phyloP scores from a whole-genome alignment of 2,797 vertebrate genomes.

The Phalloptychus januarius region DNA sequence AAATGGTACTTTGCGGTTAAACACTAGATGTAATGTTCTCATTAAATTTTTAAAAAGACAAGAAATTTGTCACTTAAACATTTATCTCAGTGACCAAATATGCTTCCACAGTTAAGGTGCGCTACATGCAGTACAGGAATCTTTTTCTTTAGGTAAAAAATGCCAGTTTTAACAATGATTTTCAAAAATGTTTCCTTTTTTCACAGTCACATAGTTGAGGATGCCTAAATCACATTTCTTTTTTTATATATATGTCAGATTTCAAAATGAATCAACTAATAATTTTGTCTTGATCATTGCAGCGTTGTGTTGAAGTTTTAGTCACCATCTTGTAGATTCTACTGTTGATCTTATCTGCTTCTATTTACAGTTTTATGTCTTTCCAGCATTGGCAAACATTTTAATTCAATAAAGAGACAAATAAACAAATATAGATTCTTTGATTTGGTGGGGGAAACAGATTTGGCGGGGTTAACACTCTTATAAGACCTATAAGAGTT shows the following conservation, averaged over 20 bases:
- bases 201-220: not conserved
- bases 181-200: not conserved
- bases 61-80: slow-evolving; percentile 81
- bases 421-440: not conserved
- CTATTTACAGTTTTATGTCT: not conserved
- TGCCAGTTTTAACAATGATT: slow-evolving; percentile 8
- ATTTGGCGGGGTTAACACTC: not conserved
- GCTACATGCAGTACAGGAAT: slow-evolving; percentile 42
- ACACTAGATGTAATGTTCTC: slow-evolving; percentile 83
- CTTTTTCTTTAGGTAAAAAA: slow-evolving; percentile 45
- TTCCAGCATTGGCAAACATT: not conserved
- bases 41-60: slow-evolving; percentile 81
- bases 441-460: slow-evolving; percentile 11
- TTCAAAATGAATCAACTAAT: not conserved
- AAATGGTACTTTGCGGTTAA: slow-evolving; percentile 88
- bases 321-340: not conserved
- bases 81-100: slow-evolving; percentile 79
- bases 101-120: slow-evolving; percentile 78
- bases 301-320: not conserved
- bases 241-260: not conserved
- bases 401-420: not conserved
- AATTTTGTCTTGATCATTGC: not conserved
- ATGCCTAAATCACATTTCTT: not conserved
- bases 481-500: slow-evolving; percentile 6
- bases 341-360: not conserved